Evolutionary conservation across 2,113 vertebrate genomes (phyloP).

Genomic region (Leucoraja erinaceus): DNA sequence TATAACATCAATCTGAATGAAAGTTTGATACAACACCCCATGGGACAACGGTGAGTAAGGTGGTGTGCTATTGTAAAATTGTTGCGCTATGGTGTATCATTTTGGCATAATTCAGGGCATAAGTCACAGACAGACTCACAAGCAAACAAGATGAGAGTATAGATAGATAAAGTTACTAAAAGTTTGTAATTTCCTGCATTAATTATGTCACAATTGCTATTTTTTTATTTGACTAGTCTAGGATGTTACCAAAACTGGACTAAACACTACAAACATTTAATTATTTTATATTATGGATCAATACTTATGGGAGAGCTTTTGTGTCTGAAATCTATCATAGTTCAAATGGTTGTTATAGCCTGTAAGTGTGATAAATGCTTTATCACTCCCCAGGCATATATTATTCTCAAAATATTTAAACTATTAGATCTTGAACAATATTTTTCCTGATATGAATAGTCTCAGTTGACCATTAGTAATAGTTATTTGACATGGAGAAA

Average conservation of each 20-base stretch:
- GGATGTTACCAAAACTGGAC: not conserved
- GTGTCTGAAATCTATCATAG: not conserved
- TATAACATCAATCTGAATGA: too few relatives aligned
- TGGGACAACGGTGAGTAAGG: too few relatives aligned
- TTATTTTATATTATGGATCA: not conserved
- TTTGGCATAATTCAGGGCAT: too few relatives aligned
- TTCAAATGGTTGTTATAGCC: not conserved
- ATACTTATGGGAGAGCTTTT: not conserved
- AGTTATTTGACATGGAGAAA: slow-evolving; percentile 5
- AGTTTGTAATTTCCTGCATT: not conserved
- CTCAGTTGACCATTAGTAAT: not conserved
- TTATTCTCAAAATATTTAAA: slow-evolving; percentile 13
- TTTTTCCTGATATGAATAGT: not conserved
- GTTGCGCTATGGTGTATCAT: too few relatives aligned
- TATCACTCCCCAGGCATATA: not conserved
- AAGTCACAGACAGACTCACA: too few relatives aligned
- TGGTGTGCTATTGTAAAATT: too few relatives aligned
- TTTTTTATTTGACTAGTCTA: not conserved
- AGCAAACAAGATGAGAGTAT: too few relatives aligned
- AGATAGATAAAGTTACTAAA: not conserved
- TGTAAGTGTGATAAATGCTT: not conserved
- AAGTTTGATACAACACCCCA: too few relatives aligned
- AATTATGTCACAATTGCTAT: not conserved
- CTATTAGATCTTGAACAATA: not conserved
- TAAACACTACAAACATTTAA: not conserved